Conservation (phyloP, 2,888 invertebrate genomes). For the Osmoderma eremita region DNA sequence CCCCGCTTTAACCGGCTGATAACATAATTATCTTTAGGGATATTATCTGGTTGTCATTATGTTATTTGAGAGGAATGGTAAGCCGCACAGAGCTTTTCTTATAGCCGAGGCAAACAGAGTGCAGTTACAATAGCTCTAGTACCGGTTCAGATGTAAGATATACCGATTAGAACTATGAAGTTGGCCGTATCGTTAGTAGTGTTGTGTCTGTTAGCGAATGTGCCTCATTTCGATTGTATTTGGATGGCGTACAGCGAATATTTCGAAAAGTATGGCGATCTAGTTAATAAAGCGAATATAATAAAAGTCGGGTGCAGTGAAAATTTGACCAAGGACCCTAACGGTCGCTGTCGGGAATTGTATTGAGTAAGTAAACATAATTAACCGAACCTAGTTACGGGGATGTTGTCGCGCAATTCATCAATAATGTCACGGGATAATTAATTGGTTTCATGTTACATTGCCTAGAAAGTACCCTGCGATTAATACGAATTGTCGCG, state of each 20-base stretch:
- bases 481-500: too few species aligned
- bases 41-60: constrained; percentile 9
- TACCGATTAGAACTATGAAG: constrained; percentile 27
- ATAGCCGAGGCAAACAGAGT: not conserved
- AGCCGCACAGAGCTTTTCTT: not conserved
- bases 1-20: constrained; percentile 24
- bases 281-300: constrained; percentile 42
- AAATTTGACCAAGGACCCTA: constrained; percentile 39
- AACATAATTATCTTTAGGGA: constrained; percentile 24
- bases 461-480: too few species aligned
- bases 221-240: constrained; percentile 33
- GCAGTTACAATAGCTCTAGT: not conserved
- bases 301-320: constrained; percentile 42
- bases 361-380: constrained; percentile 31
- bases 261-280: constrained; percentile 34
- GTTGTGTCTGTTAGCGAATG: constrained; percentile 33
- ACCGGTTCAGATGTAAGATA: constrained; percentile 21
- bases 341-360: constrained; percentile 42
- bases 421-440: too few species aligned
- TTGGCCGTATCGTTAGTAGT: constrained; percentile 22
- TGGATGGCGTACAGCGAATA: constrained; percentile 45
- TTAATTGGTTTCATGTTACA: too few species aligned
- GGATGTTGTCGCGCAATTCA: too few species aligned
- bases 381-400: too few species aligned
- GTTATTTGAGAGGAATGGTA: not conserved